Conservation (phyloP, 2,888 invertebrate genomes). For the Chalcis sispes region DNA sequence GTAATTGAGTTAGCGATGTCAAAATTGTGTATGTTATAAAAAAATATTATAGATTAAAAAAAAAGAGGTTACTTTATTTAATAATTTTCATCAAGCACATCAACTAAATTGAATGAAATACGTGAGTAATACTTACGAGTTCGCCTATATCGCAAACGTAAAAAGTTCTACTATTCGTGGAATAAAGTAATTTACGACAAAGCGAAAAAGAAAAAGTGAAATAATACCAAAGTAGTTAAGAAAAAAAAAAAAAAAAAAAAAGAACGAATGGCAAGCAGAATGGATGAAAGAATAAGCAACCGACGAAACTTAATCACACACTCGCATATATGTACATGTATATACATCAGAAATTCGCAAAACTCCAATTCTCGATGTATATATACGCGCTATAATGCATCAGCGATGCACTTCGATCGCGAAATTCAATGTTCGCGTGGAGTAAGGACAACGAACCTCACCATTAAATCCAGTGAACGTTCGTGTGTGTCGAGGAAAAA, state of each 20-base stretch:
- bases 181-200: too few relatives aligned
- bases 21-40: too few relatives aligned
- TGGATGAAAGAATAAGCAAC: conserved; percentile 35
- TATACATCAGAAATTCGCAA: conserved; percentile 65
- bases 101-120: too few relatives aligned
- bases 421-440: conserved; percentile 61
- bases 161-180: too few relatives aligned
- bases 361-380: conserved; percentile 39
- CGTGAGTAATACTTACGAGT: too few relatives aligned
- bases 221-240: too few relatives aligned
- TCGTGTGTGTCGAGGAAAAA: conserved; percentile 66
- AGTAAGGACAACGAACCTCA: conserved; percentile 63
- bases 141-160: too few relatives aligned
- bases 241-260: conserved; percentile 40
- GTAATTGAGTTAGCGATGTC: too few relatives aligned
- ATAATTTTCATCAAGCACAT: too few relatives aligned
- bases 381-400: neutral
- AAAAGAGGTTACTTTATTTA: too few relatives aligned
- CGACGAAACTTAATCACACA: conserved; percentile 67
- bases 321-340: neutral
- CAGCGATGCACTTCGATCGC: conserved; percentile 46
- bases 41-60: too few relatives aligned
- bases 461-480: conserved; percentile 66
- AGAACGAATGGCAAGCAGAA: conserved; percentile 22
- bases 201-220: too few relatives aligned